These are phyloP conservation scores for Muscicapa comitata DNA, from an alignment of 2,797 vertebrate genomes.

Conservation along the genomic window DNA sequence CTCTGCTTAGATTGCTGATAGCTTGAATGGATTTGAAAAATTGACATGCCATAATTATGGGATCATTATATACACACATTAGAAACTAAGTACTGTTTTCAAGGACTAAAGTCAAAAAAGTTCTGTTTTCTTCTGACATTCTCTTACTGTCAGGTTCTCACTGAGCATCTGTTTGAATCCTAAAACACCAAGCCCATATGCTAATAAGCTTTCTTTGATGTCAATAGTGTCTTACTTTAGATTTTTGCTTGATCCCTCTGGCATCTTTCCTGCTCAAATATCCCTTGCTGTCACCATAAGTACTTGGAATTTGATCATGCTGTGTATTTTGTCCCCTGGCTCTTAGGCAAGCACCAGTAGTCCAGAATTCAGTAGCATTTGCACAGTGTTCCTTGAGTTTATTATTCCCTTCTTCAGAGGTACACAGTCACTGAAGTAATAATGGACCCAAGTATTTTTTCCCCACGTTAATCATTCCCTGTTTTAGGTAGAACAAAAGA, in stretches of 20 bases:
- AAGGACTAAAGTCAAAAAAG: not conserved
- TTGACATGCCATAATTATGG: not conserved
- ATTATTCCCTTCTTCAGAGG: not conserved
- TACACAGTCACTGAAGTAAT: not conserved
- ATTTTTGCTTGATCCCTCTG: conserved; percentile 7
- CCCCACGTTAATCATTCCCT: not conserved
- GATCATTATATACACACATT: not conserved
- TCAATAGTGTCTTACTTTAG: not conserved
- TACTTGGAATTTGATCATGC: not conserved
- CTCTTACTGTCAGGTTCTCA: not conserved
- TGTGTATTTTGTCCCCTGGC: not conserved
- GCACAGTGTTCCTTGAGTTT: not conserved
- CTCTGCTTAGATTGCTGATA: not conserved
- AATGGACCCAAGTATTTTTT: not conserved
- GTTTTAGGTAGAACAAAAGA: not conserved
- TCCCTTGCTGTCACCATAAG: not conserved
- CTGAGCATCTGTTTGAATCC: not conserved
- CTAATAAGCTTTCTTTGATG: not conserved
- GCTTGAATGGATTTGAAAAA: not conserved
- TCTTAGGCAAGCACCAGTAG: not conserved
- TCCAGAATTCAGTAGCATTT: not conserved
- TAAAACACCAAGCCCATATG: not conserved
- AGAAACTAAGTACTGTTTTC: not conserved
- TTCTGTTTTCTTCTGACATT: not conserved
- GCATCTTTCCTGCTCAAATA: not conserved